Conservation (phyloP, 2,113 vertebrate genomes). For the Noturus placidus region DNA sequence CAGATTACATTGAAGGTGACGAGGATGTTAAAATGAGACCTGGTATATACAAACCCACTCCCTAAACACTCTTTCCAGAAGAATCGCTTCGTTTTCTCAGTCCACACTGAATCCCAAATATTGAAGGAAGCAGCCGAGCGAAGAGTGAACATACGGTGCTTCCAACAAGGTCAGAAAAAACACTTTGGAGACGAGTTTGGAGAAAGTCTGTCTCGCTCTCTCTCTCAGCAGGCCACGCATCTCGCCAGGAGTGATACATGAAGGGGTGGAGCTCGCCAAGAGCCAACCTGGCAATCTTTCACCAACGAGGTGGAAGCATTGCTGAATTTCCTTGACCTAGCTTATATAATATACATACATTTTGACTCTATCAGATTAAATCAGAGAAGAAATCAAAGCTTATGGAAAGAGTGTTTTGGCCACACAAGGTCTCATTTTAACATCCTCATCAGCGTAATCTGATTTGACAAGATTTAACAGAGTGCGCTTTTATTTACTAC, state of each 20-base stretch:
- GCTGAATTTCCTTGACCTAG: neutral
- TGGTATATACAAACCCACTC: no score
- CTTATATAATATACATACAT: neutral
- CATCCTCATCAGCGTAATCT: neutral
- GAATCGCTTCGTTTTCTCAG: no score
- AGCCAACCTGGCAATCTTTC: neutral
- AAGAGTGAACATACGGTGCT: neutral
- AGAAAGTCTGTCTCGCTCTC: neutral
- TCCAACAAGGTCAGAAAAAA: neutral
- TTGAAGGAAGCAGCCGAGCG: neutral
- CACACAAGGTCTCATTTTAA: neutral
- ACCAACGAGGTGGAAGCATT: neutral
- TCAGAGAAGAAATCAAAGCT: neutral
- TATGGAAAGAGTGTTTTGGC: neutral
- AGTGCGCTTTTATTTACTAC: neutral
- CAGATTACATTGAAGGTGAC: no score
- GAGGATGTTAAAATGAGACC: no score
- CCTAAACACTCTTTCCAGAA: no score
- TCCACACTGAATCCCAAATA: neutral
- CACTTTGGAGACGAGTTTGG: neutral
- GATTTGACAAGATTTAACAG: neutral
- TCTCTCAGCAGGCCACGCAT: neutral
- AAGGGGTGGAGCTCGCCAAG: neutral
- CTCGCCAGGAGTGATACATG: neutral
- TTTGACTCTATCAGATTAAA: neutral